Evolutionary conservation across 2,888 invertebrate species (phyloP).

Genomic region (Pseudococcus longispinus): DNA sequence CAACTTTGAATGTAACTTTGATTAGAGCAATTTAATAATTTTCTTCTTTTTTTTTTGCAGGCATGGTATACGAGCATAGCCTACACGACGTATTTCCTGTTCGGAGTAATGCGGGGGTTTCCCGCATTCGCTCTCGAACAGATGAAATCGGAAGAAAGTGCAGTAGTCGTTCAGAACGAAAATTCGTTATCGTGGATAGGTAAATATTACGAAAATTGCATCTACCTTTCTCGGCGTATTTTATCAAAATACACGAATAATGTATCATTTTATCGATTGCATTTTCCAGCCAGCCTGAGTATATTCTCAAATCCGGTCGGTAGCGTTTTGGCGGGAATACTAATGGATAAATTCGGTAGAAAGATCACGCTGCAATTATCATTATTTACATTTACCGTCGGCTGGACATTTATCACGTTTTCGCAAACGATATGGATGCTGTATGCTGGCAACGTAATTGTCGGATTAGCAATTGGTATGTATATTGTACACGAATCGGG

Average conservation of each 20-base stretch:
- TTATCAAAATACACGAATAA: background rate
- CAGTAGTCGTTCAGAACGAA: background rate
- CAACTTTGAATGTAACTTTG: background rate
- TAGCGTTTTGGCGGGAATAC: constrained; percentile 42
- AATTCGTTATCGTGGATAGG: constrained; percentile 47
- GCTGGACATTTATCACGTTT: constrained; percentile 46
- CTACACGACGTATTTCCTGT: constrained; percentile 50
- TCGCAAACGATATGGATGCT: constrained; percentile 13
- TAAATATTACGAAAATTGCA: background rate
- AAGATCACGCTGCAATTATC: constrained; percentile 49
- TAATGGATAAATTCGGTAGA: constrained; percentile 55
- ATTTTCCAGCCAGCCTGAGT: constrained; percentile 47
- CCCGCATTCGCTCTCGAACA: constrained; percentile 28
- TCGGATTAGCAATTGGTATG: constrained; percentile 52
- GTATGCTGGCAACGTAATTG: constrained; percentile 41
- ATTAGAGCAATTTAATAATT: background rate
- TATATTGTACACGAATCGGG: background rate
- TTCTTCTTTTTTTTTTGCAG: background rate
- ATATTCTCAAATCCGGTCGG: constrained; percentile 54
- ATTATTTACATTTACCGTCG: constrained; percentile 47
- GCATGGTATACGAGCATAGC: constrained; percentile 49
- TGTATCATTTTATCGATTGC: background rate
- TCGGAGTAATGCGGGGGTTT: constrained; percentile 50
- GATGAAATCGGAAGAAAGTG: background rate
- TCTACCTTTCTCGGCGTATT: background rate